Percentiles rank a stretch among this genome's conserved stretches.
phyloP scores from a whole-genome alignment of 2,888 invertebrate species.

The Rhagonycha lutea region DNA sequence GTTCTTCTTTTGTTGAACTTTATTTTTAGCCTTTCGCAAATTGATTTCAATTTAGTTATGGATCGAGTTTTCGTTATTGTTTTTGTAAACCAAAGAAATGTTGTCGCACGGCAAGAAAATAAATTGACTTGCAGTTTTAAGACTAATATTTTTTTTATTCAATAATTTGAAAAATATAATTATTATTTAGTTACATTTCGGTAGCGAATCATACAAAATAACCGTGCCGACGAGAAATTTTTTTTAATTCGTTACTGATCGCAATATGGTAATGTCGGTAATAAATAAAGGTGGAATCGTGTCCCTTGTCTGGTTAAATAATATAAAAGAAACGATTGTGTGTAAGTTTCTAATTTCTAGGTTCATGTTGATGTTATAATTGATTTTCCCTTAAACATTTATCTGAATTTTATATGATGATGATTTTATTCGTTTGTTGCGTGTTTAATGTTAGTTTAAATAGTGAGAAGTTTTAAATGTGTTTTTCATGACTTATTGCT shows the following conservation, averaged over 20 bases:
- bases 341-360: neutral
- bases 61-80: conserved; percentile 1
- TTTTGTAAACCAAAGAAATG: conserved; percentile 2
- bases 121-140: neutral
- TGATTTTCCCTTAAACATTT: conserved; percentile 1
- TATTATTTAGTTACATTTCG: too few relatives aligned
- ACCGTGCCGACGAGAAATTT: too few relatives aligned
- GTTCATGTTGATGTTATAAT: neutral
- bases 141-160: neutral
- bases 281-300: neutral
- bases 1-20: conserved; percentile 1
- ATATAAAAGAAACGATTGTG: neutral
- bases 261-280: neutral
- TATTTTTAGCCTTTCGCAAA: neutral
- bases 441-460: neutral
- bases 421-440: neutral
- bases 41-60: conserved; percentile 3
- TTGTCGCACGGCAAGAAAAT: neutral
- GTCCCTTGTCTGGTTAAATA: neutral
- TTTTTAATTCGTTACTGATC: neutral
- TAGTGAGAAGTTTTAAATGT: neutral
- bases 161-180: neutral
- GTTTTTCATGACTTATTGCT: neutral
- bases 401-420: neutral
- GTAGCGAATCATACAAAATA: too few relatives aligned